A percentile compares a stretch with the other conserved stretches of the same genome.
phyloP scores from a whole-genome alignment of 64 coral and sea anemone genomes.

The Porites lutea region DNA sequence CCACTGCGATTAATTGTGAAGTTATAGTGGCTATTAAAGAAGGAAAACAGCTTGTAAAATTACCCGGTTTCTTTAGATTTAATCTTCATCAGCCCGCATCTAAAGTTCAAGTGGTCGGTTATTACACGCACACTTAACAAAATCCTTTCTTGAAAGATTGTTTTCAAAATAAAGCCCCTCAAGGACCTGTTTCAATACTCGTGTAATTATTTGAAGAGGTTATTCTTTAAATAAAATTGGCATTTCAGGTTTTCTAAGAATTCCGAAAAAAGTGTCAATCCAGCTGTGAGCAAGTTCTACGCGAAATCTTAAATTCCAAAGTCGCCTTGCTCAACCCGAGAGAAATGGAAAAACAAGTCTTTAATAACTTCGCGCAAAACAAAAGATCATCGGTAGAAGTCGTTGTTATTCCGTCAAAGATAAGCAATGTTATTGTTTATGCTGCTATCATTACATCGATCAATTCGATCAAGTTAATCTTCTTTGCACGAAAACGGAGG shows the following conservation, averaged over 20 bases:
- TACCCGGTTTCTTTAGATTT: neutral
- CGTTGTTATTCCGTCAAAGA: constrained; percentile 5
- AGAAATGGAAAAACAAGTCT: constrained; percentile 2
- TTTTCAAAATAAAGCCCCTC: constrained; percentile 20
- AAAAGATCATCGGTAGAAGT: neutral
- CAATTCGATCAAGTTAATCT: constrained; percentile 37
- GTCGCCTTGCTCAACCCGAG: neutral
- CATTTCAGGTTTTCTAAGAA: constrained; percentile 43
- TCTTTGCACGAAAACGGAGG: neutral
- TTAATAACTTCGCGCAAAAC: constrained; percentile 6
- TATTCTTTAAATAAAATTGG: neutral
- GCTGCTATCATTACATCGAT: constrained; percentile 18
- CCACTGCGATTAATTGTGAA: constrained; percentile 4
- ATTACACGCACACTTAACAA: constrained; percentile 36
- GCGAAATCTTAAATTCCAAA: constrained; percentile 28
- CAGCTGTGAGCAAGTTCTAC: neutral
- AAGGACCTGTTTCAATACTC: constrained; percentile 8
- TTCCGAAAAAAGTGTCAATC: neutral
- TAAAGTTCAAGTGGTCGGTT: neutral
- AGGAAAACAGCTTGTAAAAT: neutral
- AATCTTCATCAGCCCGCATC: neutral
- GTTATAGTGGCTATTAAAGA: neutral
- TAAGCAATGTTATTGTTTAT: constrained; percentile 34
- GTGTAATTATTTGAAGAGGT: constrained; percentile 38
- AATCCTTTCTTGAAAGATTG: constrained; percentile 28